phyloP scores from a whole-genome alignment of 1,140 invertebrate genomes.

The Argopecten irradians region DNA sequence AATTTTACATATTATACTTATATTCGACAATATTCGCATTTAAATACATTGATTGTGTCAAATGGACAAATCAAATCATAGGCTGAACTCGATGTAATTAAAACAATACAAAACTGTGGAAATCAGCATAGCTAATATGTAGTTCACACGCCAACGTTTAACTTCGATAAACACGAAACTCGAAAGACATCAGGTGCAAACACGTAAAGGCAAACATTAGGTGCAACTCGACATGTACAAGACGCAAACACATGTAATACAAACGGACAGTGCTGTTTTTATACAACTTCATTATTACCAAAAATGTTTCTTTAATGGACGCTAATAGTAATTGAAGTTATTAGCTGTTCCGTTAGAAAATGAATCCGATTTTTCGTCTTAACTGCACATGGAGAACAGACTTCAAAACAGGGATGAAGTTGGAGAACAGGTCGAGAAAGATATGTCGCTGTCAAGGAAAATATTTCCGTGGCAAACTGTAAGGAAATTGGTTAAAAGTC shows the following conservation, averaged over 20 bases:
- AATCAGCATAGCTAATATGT: too few relatives aligned
- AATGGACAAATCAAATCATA: too few relatives aligned
- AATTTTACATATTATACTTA: too few relatives aligned
- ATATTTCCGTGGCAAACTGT: slow-evolving; percentile 3
- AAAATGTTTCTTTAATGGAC: not conserved
- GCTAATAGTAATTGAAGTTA: slow-evolving; percentile 6
- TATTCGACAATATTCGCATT: too few relatives aligned
- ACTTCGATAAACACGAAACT: too few relatives aligned
- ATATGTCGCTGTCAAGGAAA: slow-evolving; percentile 21
- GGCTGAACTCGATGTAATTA: too few relatives aligned
- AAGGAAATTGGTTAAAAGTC: slow-evolving; percentile 18
- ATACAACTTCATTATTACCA: not conserved
- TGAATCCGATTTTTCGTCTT: not conserved
- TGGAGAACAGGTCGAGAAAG: slow-evolving; percentile 7
- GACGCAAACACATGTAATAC: not conserved
- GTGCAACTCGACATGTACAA: not conserved
- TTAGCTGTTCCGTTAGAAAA: not conserved
- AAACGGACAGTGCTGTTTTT: not conserved
- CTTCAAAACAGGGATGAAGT: not conserved
- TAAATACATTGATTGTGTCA: too few relatives aligned
- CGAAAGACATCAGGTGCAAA: not conserved
- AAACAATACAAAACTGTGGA: too few relatives aligned
- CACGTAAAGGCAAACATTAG: not conserved
- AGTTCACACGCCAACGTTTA: too few relatives aligned
- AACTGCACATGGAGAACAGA: not conserved